Percentiles rank a stretch among this genome's conserved stretches.
These are phyloP conservation scores for Eleginops maclovinus DNA, from an alignment of 2,113 vertebrate species.

Conservation along the genomic window DNA sequence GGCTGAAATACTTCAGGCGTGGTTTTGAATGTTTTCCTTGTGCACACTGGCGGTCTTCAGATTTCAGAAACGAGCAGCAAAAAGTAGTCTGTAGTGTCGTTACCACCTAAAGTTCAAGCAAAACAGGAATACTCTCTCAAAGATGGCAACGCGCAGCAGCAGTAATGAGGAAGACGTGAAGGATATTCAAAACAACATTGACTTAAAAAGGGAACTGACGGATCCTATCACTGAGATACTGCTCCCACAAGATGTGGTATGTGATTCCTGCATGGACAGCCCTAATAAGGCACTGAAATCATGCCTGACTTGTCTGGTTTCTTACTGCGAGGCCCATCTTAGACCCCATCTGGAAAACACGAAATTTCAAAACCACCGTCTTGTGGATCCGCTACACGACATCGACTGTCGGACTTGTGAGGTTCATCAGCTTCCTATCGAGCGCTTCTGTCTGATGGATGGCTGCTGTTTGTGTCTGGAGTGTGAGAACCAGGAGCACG, in stretches of 20 bases:
- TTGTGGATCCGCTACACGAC: conserved; percentile 84
- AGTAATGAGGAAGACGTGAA: conserved; percentile 18
- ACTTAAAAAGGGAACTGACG: not conserved
- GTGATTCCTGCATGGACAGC: conserved; percentile 85
- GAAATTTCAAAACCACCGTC: conserved; percentile 86
- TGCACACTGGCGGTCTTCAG: conserved; percentile 2
- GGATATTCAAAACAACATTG: not conserved
- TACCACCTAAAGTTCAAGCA: not conserved
- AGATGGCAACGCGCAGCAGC: conserved; percentile 37
- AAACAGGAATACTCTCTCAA: conserved; percentile 10
- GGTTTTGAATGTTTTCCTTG: conserved; percentile 47
- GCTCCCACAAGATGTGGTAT: conserved; percentile 66
- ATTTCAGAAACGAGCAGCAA: not conserved
- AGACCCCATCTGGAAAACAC: conserved; percentile 86
- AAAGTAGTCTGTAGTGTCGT: not conserved
- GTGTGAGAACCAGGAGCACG: conserved; percentile 73
- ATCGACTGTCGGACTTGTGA: conserved; percentile 82
- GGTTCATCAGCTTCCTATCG: conserved; percentile 84
- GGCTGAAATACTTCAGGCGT: conserved; percentile 41
- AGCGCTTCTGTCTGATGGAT: conserved; percentile 85
- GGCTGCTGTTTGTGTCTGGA: conserved; percentile 83
- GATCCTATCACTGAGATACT: not conserved
- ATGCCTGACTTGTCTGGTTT: conserved; percentile 91
- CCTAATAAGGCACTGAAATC: conserved; percentile 82
- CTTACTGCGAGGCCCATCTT: conserved; percentile 89